A percentile compares a stretch with the other conserved stretches of the same genome.
phyloP scores from a whole-genome alignment of 2,888 invertebrate genomes.

The Chrysolina oricalcia region DNA sequence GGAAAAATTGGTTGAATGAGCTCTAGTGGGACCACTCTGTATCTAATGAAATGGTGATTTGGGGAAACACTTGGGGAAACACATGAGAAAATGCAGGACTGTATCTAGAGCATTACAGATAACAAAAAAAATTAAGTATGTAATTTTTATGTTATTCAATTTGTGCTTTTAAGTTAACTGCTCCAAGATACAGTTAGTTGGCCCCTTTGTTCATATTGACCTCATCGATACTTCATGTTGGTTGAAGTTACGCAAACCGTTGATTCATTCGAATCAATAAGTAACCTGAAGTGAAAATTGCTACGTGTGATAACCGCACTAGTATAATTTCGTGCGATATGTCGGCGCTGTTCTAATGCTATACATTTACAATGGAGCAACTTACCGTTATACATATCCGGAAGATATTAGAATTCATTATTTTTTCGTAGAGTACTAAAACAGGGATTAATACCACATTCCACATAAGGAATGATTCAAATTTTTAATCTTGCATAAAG shows the following conservation, averaged over 20 bases:
- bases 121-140: no score
- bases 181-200: not conserved
- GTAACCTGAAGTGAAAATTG: conserved; percentile 12
- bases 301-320: conserved; percentile 4
- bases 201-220: not conserved
- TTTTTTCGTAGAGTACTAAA: conserved; percentile 27
- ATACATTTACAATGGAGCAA: conserved; percentile 24
- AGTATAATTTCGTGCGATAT: conserved; percentile 20
- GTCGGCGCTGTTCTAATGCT: conserved; percentile 10
- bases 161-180: no score
- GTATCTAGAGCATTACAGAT: no score
- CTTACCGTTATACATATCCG: conserved; percentile 31
- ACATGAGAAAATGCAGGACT: no score
- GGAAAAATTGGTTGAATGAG: no score
- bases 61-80: no score
- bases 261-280: not conserved
- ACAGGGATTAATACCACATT: conserved; percentile 30
- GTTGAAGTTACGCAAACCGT: conserved; percentile 5
- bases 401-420: conserved; percentile 29
- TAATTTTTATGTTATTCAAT: no score
- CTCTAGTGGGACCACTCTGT: no score
- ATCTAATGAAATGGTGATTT: no score
- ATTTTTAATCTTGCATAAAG: conserved; percentile 21
- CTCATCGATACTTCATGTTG: not conserved
- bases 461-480: conserved; percentile 31